Conservation (phyloP, 1,140 invertebrate species). For the Magallana ariakensis region DNA sequence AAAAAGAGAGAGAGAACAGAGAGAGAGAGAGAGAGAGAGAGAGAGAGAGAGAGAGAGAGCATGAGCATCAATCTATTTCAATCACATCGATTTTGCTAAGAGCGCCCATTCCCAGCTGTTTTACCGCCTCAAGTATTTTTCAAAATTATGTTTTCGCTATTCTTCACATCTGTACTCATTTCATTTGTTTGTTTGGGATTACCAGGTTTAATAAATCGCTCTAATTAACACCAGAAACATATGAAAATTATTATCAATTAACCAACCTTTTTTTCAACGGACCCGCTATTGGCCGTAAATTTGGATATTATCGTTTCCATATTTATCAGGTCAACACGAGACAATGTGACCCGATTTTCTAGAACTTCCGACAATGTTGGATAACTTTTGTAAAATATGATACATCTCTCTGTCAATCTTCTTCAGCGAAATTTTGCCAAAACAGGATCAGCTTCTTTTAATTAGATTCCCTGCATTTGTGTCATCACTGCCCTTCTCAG, state of each 20-base stretch:
- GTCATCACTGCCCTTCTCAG: neutral
- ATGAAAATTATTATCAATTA: neutral
- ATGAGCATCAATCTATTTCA: neutral
- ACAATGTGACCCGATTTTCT: neutral
- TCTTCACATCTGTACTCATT: neutral
- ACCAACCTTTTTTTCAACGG: too few species aligned
- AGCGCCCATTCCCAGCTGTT: neutral
- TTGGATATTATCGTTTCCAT: too few species aligned
- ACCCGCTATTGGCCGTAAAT: too few species aligned
- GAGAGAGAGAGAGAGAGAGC: neutral
- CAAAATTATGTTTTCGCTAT: neutral
- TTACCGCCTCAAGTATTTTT: neutral
- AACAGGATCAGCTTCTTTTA: neutral
- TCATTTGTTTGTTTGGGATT: neutral
- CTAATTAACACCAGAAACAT: neutral
- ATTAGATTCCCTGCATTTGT: conserved; percentile 13
- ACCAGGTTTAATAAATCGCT: neutral
- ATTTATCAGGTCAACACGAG: neutral
- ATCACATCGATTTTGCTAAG: neutral
- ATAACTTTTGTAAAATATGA: neutral
- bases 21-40: too few species aligned
- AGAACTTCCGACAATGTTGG: neutral
- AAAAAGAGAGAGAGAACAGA: too few species aligned
- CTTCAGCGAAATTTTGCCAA: too few species aligned
- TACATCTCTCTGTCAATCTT: neutral